Base-by-base conservation (phyloP, 35 echinoderm and acorn worm species). In the Eucidaris tribuloides region DNA sequence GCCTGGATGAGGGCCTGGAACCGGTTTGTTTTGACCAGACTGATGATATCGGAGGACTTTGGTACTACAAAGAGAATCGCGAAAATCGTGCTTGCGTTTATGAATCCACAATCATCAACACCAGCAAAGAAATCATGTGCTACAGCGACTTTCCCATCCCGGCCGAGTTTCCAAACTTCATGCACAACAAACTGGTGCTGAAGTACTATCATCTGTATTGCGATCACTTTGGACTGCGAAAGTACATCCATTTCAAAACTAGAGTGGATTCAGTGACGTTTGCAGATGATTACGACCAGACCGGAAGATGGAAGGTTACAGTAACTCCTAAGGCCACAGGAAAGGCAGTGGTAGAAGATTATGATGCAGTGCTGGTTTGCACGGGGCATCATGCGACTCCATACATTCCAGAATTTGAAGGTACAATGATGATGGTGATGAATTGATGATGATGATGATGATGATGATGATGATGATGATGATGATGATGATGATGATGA, bases 131-230 rank as follows among this genome's bases (percentile, higher is more conserved):
- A 43, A 88, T 91, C 31, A 91, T 95, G 92, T 85, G 71, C 6
- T 96, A 78, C 30, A 97, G 92, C 71, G 92, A 90, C 37, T 95
- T 90, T 52, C 92, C 92, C 0, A 86, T 85, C 23, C 93, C 93
- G 5, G 90, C 86, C 28, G 88, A 96, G n/a, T 96, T 78, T 83
- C 79, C 93, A 18, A 96, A 96, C 55, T 96, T 83, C 79, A 96
- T 96, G 93, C 93, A 96, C 79, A 90, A 96, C 83, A 82, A 27
- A 7, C 79, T 91, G 37, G 88, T 96, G 3, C 32, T 86, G 30
- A 76, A 91, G 68, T 95, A 95, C 58, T 86, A 91, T 17, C 30
- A 66, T 36, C 62, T 90, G 25, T 95, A 89, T 62, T 82, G 78
- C 29, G 88, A 96, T 3, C 72, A 78, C 2, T 96, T 96, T 79